Base-by-base conservation (phyloP, 2,113 vertebrate genomes). In the Taxidea taxus region DNA sequence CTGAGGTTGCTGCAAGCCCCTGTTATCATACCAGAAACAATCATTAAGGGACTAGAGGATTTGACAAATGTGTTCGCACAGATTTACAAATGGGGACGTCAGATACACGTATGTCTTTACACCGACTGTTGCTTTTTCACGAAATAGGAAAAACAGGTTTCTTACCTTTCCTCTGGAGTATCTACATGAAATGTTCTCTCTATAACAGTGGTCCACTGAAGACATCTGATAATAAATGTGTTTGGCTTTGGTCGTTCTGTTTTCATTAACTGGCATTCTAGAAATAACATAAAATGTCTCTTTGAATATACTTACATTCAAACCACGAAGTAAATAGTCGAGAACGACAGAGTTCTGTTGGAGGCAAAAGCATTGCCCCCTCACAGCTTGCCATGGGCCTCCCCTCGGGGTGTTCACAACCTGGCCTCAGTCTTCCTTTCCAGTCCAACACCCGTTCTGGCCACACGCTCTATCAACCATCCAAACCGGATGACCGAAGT, bases 201-300 rank as follows among this genome's bases (percentile, higher is more conserved):
- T 98, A 99, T 99, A 97, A 99, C 99, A 47, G 99, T 99, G 98
- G 99, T 99, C 99, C 99, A 99, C 98, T 99, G 99, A 89, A 99
- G 99, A 99, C 99, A 99, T 99, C 99, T 99, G 97, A 99, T 99
- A 98, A 99, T 99, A 98, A 99, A 99, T 74, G 99, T 99, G 98
- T 99, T 99, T 94, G 99, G 99, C 99, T 99, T 99, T 98, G 99
- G 99, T 99, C 99, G 99, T 98, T 99, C 99, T 96, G 99, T 99
- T 99, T 99, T 99, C 99, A 99, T 99, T 98, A 99, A 98, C 81
- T 99, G 99, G 98, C 99, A 99, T 99, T 99, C 99, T 99, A 98
- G 80, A 98, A 95, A 97, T 72, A 98, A 98, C 98, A 96, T 39
- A 83, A 97, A 95, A 86, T 62, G 68, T 94, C 31, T 84, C 68